A percentile compares a stretch with the other conserved stretches of the same genome.
phyloP scores from a whole-genome alignment of 2,888 invertebrate genomes.

The Drymonia ruficornis region DNA sequence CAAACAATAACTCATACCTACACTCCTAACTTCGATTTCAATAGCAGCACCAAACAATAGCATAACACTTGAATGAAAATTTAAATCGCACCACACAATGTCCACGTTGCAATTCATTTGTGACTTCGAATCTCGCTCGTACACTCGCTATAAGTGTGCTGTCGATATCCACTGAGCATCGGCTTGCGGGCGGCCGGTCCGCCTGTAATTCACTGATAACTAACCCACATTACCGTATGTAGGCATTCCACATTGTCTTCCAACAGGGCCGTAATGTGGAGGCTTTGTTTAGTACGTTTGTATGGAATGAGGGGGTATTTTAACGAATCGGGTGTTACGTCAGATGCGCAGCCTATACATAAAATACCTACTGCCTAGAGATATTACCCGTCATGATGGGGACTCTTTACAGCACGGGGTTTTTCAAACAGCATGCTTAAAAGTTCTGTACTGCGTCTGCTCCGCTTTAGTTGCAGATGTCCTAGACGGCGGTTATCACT shows the following conservation, averaged over 20 bases:
- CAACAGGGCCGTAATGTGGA: constrained; percentile 11
- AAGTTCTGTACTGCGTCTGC: too few relatives aligned
- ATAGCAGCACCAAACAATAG: constrained; percentile 46
- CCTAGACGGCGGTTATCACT: too few relatives aligned
- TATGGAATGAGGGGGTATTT: constrained; percentile 28
- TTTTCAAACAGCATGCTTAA: too few relatives aligned
- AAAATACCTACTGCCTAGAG: too few relatives aligned
- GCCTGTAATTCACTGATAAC: constrained; percentile 72
- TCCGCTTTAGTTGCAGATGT: too few relatives aligned
- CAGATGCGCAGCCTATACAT: too few relatives aligned
- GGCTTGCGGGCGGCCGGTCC: constrained; percentile 61
- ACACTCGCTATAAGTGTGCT: constrained; percentile 71
- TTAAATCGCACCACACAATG: constrained; percentile 61
- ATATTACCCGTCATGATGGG: too few relatives aligned
- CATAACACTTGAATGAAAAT: constrained; percentile 56
- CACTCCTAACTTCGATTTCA: constrained; percentile 33
- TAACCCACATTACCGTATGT: constrained; percentile 55
- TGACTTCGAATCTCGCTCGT: constrained; percentile 65
- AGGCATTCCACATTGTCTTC: constrained; percentile 52
- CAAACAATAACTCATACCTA: background rate
- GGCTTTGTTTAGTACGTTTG: constrained; percentile 12
- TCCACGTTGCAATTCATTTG: constrained; percentile 60
- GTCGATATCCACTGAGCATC: constrained; percentile 68
- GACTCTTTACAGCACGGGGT: too few relatives aligned
- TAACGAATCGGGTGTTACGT: constrained; percentile 23